Evolutionary conservation across 2,113 vertebrate species (phyloP).

Genomic region (Alethe diademata): DNA sequence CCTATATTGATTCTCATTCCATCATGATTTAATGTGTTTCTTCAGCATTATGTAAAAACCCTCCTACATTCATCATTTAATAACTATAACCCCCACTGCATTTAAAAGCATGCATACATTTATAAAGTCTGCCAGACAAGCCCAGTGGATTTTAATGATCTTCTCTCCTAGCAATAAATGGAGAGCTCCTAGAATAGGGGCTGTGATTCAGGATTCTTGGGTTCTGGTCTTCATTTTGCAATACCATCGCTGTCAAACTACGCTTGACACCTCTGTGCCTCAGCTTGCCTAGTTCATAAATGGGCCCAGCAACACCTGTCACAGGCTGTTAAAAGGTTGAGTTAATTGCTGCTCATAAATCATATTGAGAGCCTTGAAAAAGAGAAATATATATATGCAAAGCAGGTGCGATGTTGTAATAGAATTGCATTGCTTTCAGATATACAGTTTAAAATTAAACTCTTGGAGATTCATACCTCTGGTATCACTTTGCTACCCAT

Average conservation of each 20-base stretch:
- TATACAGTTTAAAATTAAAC: conserved; percentile 28
- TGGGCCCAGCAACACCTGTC: conserved; percentile 27
- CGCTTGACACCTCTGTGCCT: conserved; percentile 34
- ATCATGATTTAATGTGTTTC: not conserved
- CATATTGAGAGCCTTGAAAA: conserved; percentile 27
- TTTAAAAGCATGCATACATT: not conserved
- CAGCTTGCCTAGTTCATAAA: conserved; percentile 46
- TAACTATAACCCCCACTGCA: not conserved
- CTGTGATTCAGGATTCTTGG: conserved; percentile 12
- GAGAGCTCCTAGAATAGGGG: not conserved
- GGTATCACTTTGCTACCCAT: not conserved
- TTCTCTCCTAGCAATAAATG: not conserved
- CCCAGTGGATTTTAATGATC: not conserved
- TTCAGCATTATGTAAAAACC: not conserved
- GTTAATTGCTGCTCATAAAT: conserved; percentile 64
- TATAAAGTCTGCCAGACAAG: not conserved
- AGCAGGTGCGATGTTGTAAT: conserved; percentile 18
- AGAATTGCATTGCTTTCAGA: not conserved
- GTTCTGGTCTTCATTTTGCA: conserved; percentile 28
- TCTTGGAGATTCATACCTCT: conserved; percentile 3
- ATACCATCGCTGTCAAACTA: not conserved
- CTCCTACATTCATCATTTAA: not conserved
- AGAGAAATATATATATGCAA: conserved; percentile 45
- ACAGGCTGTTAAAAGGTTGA: not conserved
- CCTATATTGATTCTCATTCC: not conserved